Evolutionary conservation across 2,888 invertebrate species (phyloP), one percentile per base, ranked within the genome.

Genomic region (Timandra comae): DNA sequence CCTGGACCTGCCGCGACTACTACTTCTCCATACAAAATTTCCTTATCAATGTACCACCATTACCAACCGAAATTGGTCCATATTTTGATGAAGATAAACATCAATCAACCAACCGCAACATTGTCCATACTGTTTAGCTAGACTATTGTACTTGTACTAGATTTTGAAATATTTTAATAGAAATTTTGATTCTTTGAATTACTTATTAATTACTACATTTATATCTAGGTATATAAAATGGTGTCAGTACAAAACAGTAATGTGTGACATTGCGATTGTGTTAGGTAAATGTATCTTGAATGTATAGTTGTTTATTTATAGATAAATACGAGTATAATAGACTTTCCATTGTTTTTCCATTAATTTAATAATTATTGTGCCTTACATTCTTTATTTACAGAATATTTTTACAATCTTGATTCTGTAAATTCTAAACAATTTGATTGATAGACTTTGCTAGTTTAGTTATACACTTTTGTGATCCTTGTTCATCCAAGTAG

Each of bases 1-100:
- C 97, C 0, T 98, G 97, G 97, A 92, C 92, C 38, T 91, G 93
- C 53, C 89, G 91, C 41, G 94, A 94, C 43, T 98, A 96, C 56
- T 92, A 91, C 57, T 70, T 87, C 12, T 77, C 82, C 1, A 63
- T 90, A 38, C 86, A 87, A 52, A 76, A 86, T 40, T 89, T 89
- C 52, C 60, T 90, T 32, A 24, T 54, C 5, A 76, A 70, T 38
- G 66, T 73, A 0, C 80, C 82, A 3, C 52, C 73, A 0, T 43
- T 77, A 22, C 68, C 78, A 2, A 49, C 59, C 7, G 69, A 72
- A 33, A 56, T 64, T 7, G 63, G 63, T 0, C 66, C 72, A 0
- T 77, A 55, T 43, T 73, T 63, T 28, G 73, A 78, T 36, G 60
- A 65, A 11, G 51, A 51, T 6, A 53, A 63, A 7, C 49, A 56